Evolutionary conservation across 2,113 vertebrate species (phyloP).

Genomic region (Ramphastos sulfuratus): DNA sequence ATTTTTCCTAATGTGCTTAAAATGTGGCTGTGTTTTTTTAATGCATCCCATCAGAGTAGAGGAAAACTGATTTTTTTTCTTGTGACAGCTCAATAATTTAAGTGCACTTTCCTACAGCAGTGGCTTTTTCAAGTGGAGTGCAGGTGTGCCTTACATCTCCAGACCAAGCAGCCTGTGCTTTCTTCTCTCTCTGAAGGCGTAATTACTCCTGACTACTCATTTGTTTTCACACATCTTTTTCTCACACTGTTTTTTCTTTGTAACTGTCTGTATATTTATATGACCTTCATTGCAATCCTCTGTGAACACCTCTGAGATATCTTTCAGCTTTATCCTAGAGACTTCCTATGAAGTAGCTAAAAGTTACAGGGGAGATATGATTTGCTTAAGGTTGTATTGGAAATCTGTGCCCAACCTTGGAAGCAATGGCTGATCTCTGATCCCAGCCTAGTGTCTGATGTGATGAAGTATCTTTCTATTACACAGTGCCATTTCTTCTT

Average conservation of each 20-base stretch:
- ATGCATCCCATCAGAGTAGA: not conserved
- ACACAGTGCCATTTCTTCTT: not conserved
- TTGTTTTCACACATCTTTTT: not conserved
- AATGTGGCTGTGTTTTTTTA: not conserved
- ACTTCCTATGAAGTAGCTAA: not conserved
- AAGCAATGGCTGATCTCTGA: not conserved
- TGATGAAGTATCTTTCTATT: slow-evolving; percentile 26
- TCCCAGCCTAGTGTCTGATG: not conserved
- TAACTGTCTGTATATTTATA: not conserved
- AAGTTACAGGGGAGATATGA: not conserved
- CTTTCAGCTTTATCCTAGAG: not conserved
- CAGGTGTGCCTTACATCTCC: not conserved
- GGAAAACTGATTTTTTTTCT: not conserved
- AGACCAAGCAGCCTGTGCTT: not conserved
- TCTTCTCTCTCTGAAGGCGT: not conserved
- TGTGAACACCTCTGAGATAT: not conserved
- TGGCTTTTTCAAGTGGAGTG: not conserved
- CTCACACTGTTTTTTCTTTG: not conserved
- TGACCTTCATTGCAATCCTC: not conserved
- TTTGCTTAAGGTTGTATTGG: not conserved
- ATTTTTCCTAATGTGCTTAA: slow-evolving; percentile 23
- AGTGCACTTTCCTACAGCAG: not conserved
- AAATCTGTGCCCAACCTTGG: not conserved
- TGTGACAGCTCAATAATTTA: not conserved
- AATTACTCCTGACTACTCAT: not conserved